These are phyloP conservation scores for Trypoxylon attenuatum DNA, from an alignment of 2,888 invertebrate genomes.

Conservation along the genomic window DNA sequence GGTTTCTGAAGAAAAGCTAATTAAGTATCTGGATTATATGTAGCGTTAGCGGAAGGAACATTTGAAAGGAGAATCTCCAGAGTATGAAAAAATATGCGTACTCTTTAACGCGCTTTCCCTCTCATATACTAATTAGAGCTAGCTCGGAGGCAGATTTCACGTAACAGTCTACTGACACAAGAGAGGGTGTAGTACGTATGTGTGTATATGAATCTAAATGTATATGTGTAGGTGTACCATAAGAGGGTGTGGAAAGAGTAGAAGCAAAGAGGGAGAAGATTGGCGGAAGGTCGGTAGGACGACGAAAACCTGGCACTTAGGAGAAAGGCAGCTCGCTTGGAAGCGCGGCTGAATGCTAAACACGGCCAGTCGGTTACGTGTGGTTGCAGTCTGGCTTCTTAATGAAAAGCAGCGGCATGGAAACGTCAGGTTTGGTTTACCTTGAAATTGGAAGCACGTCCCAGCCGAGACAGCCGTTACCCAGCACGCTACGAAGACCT, in stretches of 20 bases:
- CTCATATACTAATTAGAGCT: no score
- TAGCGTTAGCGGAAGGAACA: no score
- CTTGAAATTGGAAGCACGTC: slow-evolving; percentile 53
- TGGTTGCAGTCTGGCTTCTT: slow-evolving; percentile 52
- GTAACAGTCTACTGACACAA: no score
- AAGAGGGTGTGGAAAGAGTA: slow-evolving; percentile 7
- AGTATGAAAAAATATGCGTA: no score
- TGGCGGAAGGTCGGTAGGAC: slow-evolving; percentile 40
- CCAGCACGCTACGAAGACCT: slow-evolving; percentile 9
- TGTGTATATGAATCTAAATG: no score
- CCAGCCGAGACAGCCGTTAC: slow-evolving; percentile 35
- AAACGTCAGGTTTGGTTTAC: slow-evolving; percentile 56
- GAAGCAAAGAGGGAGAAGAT: slow-evolving; percentile 22
- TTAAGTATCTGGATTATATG: no score
- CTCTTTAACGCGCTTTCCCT: no score
- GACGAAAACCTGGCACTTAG: slow-evolving; percentile 37
- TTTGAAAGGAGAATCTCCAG: no score
- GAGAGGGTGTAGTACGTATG: no score
- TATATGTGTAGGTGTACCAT: no score
- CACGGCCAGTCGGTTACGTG: slow-evolving; percentile 56
- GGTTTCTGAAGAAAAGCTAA: no score
- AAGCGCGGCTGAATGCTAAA: slow-evolving; percentile 53
- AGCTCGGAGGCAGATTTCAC: no score
- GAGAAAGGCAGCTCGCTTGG: slow-evolving; percentile 22
- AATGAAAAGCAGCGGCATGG: slow-evolving; percentile 58